phyloP scores from a whole-genome alignment of 2,888 invertebrate genomes.

The Mythimna ferrago region DNA sequence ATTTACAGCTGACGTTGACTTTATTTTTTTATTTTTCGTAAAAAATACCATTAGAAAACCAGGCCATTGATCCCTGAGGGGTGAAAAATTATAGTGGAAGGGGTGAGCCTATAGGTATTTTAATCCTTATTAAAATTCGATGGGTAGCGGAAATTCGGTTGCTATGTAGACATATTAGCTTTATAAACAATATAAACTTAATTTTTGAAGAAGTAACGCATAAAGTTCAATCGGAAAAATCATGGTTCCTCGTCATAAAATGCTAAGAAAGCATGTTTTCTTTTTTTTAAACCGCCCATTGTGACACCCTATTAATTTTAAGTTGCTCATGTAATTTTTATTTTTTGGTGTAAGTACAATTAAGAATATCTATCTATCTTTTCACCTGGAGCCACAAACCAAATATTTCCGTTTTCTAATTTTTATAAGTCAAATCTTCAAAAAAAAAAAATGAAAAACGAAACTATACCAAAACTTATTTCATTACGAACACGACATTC shows the following conservation, averaged over 20 bases:
- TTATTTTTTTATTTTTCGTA: not conserved
- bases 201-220: not conserved
- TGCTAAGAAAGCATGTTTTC: too few relatives aligned
- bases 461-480: conserved; percentile 35
- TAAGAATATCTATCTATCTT: too few relatives aligned
- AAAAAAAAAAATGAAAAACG: conserved; percentile 15
- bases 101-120: not conserved
- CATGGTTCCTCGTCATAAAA: not conserved
- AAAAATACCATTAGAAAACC: not conserved
- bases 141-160: not conserved
- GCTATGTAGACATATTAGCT: not conserved
- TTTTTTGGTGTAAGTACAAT: too few relatives aligned
- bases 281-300: too few relatives aligned
- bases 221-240: not conserved
- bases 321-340: too few relatives aligned
- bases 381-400: too few relatives aligned
- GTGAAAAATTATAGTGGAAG: not conserved
- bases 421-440: not conserved
- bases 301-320: too few relatives aligned
- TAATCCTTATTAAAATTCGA: not conserved
- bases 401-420: not conserved
- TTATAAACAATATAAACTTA: not conserved
- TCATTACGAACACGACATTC: conserved; percentile 37
- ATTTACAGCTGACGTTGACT: not conserved
- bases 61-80: conserved; percentile 3